A percentile compares a stretch with the other conserved stretches of the same genome.
These are phyloP conservation scores for Hirtodrosophila alboralis DNA, from an alignment of 2,888 invertebrate genomes.

Conservation along the genomic window DNA sequence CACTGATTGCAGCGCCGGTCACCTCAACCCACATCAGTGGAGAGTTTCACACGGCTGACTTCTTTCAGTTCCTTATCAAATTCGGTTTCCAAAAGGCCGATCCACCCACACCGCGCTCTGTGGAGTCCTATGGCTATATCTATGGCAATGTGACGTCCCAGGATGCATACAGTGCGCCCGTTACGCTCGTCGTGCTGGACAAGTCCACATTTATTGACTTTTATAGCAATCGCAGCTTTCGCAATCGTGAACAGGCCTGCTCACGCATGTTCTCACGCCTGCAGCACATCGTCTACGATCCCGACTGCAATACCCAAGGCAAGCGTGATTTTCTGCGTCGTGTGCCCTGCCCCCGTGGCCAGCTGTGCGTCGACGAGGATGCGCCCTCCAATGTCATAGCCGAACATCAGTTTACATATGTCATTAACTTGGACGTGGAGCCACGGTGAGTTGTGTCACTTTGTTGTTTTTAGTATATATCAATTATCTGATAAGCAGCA, in stretches of 20 bases:
- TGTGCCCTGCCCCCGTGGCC: constrained; percentile 91
- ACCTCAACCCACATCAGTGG: constrained; percentile 87
- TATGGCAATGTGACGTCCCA: constrained; percentile 96
- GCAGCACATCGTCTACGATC: constrained; percentile 92
- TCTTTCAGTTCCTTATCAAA: constrained; percentile 96
- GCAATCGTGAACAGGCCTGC: constrained; percentile 90
- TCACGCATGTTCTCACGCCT: constrained; percentile 93
- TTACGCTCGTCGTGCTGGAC: constrained; percentile 95
- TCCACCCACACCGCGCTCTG: constrained; percentile 87
- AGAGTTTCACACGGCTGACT: constrained; percentile 88
- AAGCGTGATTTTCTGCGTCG: constrained; percentile 89
- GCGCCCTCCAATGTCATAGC: constrained; percentile 92
- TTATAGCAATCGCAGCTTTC: constrained; percentile 90
- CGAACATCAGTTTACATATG: constrained; percentile 96
- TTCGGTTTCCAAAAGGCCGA: constrained; percentile 99
- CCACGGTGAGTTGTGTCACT: constrained; percentile 88
- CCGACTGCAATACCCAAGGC: constrained; percentile 88
- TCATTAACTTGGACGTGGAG: constrained; percentile 93
- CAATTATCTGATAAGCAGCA: constrained; percentile 28
- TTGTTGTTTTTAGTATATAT: constrained; percentile 9
- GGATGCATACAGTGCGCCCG: constrained; percentile 86
- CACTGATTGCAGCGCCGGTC: constrained; percentile 24
- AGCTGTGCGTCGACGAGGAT: constrained; percentile 94
- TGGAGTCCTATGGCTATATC: constrained; percentile 95
- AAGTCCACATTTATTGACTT: constrained; percentile 94